Evolutionary conservation across 2,797 vertebrate species (phyloP).

Genomic region (Salmo trutta): DNA sequence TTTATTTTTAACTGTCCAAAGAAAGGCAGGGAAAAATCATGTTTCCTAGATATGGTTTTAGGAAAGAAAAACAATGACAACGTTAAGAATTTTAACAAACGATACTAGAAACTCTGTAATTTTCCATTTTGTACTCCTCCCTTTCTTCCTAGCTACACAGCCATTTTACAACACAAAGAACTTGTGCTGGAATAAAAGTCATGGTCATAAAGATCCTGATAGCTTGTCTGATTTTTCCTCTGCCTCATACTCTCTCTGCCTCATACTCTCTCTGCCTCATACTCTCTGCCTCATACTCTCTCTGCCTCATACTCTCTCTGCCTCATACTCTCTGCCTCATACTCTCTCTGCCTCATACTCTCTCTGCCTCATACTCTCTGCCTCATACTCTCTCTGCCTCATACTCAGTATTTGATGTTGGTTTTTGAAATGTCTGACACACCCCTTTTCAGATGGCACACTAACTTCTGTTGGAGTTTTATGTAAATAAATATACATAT

Average conservation of each 20-base stretch:
- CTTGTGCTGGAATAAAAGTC: slow-evolving; percentile 83
- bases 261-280: too few relatives aligned
- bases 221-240: slow-evolving; percentile 18
- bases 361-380: too few relatives aligned
- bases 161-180: slow-evolving; percentile 81
- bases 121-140: slow-evolving; percentile 81
- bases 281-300: too few relatives aligned
- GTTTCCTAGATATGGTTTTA: slow-evolving; percentile 72
- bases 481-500: background rate
- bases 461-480: background rate
- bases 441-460: background rate
- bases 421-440: background rate
- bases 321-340: too few relatives aligned
- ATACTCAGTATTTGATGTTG: background rate
- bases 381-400: too few relatives aligned
- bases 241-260: background rate
- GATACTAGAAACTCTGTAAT: slow-evolving; percentile 75
- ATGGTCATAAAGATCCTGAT: slow-evolving; percentile 65
- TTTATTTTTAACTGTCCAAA: slow-evolving; percentile 60
- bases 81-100: slow-evolving; percentile 71
- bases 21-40: slow-evolving; percentile 64
- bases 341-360: too few relatives aligned
- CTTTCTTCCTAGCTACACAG: slow-evolving; percentile 78
- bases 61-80: slow-evolving; percentile 61
- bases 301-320: too few relatives aligned